Conservation (phyloP, 1,140 invertebrate genomes). For the Arion vulgaris region DNA sequence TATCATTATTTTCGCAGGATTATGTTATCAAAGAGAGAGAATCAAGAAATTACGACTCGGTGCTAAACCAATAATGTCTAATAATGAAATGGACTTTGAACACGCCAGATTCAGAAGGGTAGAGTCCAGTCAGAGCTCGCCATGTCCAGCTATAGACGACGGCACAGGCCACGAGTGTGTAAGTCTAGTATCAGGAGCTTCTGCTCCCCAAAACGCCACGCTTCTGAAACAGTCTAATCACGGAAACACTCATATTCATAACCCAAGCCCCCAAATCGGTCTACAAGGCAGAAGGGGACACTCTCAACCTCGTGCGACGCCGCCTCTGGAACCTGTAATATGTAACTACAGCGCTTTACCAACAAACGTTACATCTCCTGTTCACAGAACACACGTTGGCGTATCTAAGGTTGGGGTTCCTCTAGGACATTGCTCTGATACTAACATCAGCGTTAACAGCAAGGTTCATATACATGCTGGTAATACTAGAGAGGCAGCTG, state of each 20-base stretch:
- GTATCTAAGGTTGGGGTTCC: neutral
- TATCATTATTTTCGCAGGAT: constrained; percentile 92
- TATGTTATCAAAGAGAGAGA: constrained; percentile 93
- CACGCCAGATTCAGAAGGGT: constrained; percentile 46
- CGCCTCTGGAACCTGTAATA: constrained; percentile 15
- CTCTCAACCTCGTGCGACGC: constrained; percentile 23
- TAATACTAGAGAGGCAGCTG: constrained; percentile 8
- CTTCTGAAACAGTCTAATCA: constrained; percentile 17
- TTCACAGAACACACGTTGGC: constrained; percentile 41
- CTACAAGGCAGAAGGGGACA: constrained; percentile 20
- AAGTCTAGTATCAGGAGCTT: constrained; percentile 24
- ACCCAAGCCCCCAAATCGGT: constrained; percentile 25
- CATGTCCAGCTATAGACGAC: neutral
- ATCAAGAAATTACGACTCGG: constrained; percentile 48
- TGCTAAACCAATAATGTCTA: neutral
- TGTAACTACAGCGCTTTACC: constrained; percentile 50
- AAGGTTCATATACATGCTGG: neutral
- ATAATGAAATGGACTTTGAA: constrained; percentile 36
- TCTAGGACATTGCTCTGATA: neutral
- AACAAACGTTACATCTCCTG: constrained; percentile 47
- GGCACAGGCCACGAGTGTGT: neutral
- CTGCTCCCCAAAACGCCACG: neutral
- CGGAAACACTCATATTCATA: constrained; percentile 32
- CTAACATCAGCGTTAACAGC: constrained; percentile 14
- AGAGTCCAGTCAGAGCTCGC: constrained; percentile 34